Conservation (phyloP, 1,140 invertebrate genomes). For the Phortica variegata region DNA sequence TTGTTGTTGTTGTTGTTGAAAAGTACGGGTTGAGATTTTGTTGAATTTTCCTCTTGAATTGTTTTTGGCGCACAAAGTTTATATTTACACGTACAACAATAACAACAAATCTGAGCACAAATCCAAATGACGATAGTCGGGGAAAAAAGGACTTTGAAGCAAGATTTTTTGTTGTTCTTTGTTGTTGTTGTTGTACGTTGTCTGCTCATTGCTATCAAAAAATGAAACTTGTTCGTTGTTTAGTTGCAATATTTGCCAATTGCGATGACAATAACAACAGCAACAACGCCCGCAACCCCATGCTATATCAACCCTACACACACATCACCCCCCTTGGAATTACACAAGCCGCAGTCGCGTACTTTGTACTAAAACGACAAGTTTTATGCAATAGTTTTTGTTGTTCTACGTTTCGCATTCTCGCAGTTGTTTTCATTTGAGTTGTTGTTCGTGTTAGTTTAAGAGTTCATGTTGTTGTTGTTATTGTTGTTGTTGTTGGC, state of each 20-base stretch:
- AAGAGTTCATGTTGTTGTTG: conserved; percentile 9
- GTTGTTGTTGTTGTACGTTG: conserved; percentile 2
- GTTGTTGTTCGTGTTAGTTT: conserved; percentile 23
- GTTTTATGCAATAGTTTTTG: conserved; percentile 45
- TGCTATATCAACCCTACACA: not conserved
- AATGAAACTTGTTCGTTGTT: conserved; percentile 18
- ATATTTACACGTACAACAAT: conserved; percentile 51
- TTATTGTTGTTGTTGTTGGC: conserved; percentile 25
- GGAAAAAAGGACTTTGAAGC: not conserved
- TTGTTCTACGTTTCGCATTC: conserved; percentile 18
- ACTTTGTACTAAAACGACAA: conserved; percentile 36
- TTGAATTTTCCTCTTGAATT: conserved; percentile 44
- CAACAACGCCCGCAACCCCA: conserved; percentile 6
- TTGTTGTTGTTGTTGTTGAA: conserved; percentile 13
- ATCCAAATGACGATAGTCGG: conserved; percentile 2
- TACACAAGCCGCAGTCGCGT: not conserved
- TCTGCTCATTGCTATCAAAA: conserved; percentile 25
- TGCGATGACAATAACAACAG: conserved; percentile 29
- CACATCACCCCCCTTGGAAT: not conserved
- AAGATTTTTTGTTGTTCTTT: not conserved
- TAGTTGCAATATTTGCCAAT: too few species aligned
- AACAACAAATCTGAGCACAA: too few species aligned
- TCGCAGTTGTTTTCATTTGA: conserved; percentile 6
- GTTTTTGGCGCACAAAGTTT: conserved; percentile 47
- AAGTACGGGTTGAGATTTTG: conserved; percentile 22